Base-by-base conservation (phyloP, 2,888 invertebrate genomes). In the Andrena flavipes region DNA sequence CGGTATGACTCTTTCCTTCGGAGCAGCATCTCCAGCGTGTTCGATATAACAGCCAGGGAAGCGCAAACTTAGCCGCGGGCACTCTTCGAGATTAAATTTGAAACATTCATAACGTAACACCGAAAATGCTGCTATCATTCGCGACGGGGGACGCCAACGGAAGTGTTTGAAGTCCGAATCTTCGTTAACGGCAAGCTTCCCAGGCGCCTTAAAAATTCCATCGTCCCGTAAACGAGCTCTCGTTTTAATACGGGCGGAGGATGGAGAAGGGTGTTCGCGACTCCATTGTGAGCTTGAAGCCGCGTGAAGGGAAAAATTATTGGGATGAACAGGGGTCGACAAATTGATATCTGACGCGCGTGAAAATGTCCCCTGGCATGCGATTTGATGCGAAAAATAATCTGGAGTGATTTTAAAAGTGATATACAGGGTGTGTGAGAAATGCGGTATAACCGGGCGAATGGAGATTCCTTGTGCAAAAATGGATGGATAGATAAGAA, bases 51-150 rank as follows among this genome's bases (percentile, higher is more conserved):
- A 33, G 49, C 16, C 51, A 54, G 16, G 62, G 20, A 76, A 59
- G 48, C 76, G 64, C 48, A 56, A 76, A 64, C 13, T 20, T 48
- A 10, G 54, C 70, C 29, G 29, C 70, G 33, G 62, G 70, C 62
- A 76, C 62, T 70, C 35, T 10, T 49, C 8, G 2, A 63, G 75
- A 76, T 76, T 70, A 76, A 70, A 62, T 76, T 63, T 76, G 42
- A 70, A 76, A 76, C 7, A 76, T 76, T 76, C 33, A 76, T 76
- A 70, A 70, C 35, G 42, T 20, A 35, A 26, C 42, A 26, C 35
- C 10, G 35, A 71, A 76, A 60, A 35, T n/a, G 1, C 29, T 2
- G 60, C 10, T 16, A n/a, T 26, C 7, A n/a, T n/a, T 7, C n/a
- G 30, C 8, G 10, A n/a, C 16, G 10, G 26, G 10, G 26, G 33